phyloP scores from a whole-genome alignment of 2,113 vertebrate species.

The Podilymbus podiceps region DNA sequence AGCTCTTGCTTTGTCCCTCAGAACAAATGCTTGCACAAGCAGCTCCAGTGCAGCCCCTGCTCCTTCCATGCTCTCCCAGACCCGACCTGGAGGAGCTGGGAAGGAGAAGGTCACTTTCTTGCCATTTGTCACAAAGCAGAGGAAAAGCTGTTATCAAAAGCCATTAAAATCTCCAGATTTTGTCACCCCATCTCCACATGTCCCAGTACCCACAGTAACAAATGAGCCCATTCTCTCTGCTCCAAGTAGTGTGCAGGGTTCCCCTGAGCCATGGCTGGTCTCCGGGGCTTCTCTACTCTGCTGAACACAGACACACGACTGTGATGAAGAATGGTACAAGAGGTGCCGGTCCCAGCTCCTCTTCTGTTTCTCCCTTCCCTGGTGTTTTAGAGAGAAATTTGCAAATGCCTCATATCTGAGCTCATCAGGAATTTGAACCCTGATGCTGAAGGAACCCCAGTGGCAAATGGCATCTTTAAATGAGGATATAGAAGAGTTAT shows the following conservation, averaged over 20 bases:
- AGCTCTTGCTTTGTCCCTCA: neutral
- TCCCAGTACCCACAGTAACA: neutral
- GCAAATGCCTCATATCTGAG: neutral
- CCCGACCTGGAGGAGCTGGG: neutral
- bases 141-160: neutral
- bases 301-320: neutral
- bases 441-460: neutral
- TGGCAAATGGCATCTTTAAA: neutral
- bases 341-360: neutral
- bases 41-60: neutral
- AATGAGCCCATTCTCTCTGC: neutral
- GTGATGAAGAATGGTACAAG: neutral
- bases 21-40: neutral
- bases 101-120: neutral
- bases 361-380: neutral
- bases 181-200: neutral
- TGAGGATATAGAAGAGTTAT: neutral
- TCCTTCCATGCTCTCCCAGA: neutral
- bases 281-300: neutral
- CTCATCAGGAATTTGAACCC: neutral
- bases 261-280: neutral
- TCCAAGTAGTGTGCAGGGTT: neutral
- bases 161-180: neutral
- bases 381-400: neutral
- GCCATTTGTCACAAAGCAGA: neutral